Evolutionary conservation across 2,113 vertebrate genomes (phyloP).

Genomic region (Aix galericulata): DNA sequence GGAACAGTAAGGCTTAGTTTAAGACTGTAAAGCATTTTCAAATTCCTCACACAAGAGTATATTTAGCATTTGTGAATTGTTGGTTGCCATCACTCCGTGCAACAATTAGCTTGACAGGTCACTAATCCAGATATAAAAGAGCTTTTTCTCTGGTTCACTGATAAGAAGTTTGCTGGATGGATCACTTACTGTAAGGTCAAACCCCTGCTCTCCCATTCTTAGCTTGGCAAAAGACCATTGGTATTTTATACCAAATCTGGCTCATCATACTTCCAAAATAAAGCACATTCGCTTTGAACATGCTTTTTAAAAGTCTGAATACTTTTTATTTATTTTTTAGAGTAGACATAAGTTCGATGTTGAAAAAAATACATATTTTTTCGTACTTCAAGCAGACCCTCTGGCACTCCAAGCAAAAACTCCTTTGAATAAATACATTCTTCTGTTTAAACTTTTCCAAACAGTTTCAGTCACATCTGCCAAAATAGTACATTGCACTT

Average conservation of each 20-base stretch:
- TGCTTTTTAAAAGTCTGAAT: background rate
- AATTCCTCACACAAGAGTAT: background rate
- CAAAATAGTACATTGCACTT: constrained; percentile 2
- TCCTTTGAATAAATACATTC: constrained; percentile 46
- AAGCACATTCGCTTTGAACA: background rate
- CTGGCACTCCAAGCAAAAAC: constrained; percentile 15
- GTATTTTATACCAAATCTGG: background rate
- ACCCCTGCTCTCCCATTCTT: background rate
- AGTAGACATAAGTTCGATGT: background rate
- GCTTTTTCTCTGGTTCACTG: background rate
- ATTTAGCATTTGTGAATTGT: background rate
- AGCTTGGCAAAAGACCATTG: background rate
- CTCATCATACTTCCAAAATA: background rate
- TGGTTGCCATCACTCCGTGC: background rate
- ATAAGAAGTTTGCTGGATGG: background rate
- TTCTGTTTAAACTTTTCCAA: background rate
- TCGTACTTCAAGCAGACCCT: background rate
- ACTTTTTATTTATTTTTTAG: background rate
- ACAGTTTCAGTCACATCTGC: constrained; percentile 4
- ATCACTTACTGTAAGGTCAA: background rate
- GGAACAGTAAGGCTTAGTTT: background rate
- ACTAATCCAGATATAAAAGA: constrained; percentile 20
- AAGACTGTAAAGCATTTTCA: background rate
- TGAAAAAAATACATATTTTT: background rate
- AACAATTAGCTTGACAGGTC: constrained; percentile 41